Conservation (phyloP, 2,113 vertebrate genomes). For the Alethe diademata region DNA sequence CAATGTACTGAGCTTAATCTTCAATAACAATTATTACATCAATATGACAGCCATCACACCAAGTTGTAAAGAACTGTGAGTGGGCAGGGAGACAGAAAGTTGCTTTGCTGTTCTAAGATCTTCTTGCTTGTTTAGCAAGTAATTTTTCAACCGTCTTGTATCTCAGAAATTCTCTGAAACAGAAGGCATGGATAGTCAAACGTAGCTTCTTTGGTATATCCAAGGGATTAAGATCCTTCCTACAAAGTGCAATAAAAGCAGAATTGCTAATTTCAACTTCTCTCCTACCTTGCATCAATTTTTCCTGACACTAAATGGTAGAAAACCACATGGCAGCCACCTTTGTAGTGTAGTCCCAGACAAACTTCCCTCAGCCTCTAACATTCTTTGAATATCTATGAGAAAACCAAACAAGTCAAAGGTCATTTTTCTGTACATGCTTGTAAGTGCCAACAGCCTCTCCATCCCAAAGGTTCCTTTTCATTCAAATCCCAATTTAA, state of each 20-base stretch:
- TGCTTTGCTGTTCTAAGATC: neutral
- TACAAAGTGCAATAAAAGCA: neutral
- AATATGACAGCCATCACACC: neutral
- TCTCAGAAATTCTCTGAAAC: neutral
- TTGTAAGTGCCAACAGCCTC: neutral
- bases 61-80: neutral
- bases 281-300: fast-evolving
- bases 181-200: neutral
- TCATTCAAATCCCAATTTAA: neutral
- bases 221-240: neutral
- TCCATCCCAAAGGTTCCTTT: neutral
- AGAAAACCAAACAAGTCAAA: neutral
- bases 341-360: neutral
- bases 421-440: neutral
- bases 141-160: neutral
- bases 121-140: neutral
- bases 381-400: neutral
- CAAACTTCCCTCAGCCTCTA: neutral
- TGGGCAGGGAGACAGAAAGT: neutral
- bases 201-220: neutral
- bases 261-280: neutral
- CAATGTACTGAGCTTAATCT: neutral
- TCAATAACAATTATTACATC: neutral
- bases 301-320: neutral
- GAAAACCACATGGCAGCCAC: neutral